These are phyloP conservation scores for Sarcophilus harrisii DNA, from an alignment of 2,797 vertebrate species.

Conservation along the genomic window DNA sequence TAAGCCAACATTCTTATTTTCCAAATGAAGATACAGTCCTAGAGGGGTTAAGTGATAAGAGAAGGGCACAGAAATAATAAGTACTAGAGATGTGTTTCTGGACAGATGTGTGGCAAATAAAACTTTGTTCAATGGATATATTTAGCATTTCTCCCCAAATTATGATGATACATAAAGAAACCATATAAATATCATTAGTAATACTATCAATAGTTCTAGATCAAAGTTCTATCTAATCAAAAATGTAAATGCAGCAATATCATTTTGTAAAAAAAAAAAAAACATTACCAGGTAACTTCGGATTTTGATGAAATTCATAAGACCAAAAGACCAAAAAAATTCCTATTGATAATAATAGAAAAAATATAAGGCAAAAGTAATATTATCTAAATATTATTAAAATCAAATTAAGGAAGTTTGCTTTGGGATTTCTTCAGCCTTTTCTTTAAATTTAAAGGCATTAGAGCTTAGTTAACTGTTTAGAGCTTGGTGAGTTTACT, in stretches of 20 bases:
- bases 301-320: neutral
- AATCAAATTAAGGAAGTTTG: neutral
- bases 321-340: neutral
- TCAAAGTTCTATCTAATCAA: neutral
- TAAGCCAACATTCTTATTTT: neutral
- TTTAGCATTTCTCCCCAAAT: neutral
- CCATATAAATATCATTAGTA: neutral
- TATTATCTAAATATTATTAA: neutral
- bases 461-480: constrained; percentile 10
- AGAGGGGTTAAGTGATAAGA: neutral
- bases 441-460: neutral
- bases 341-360: neutral
- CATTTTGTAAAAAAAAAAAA: neutral
- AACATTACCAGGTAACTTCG: neutral
- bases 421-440: neutral
- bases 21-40: neutral
- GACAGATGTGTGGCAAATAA: neutral
- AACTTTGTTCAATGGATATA: neutral
- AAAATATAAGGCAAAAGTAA: neutral
- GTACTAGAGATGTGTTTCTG: neutral
- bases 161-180: neutral
- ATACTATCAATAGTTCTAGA: neutral
- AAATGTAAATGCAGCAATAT: neutral
- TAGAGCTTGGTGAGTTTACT: neutral
- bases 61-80: neutral